Conservation (phyloP, 2,888 invertebrate species). For the Temnothorax rugatulus region DNA sequence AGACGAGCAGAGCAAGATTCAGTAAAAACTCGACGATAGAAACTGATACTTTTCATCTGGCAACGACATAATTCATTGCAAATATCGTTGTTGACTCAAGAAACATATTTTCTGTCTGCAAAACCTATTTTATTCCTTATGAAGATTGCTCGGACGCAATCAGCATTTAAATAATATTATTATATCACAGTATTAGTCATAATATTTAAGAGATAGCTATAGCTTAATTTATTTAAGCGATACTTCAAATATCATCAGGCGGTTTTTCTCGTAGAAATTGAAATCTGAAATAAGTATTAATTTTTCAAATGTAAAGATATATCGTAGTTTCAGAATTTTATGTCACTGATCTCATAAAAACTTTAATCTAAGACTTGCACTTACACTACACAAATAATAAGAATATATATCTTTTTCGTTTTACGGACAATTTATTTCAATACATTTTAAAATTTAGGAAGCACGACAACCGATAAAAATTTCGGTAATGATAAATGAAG, state of each 20-base stretch:
- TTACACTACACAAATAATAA: not conserved
- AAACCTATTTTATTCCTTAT: conserved; percentile 6
- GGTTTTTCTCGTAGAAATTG: not conserved
- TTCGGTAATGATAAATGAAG: not conserved
- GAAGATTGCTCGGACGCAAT: not conserved
- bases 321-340: not conserved
- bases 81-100: not conserved
- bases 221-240: not conserved
- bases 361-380: not conserved
- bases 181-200: not conserved
- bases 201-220: not conserved
- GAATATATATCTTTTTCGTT: not conserved
- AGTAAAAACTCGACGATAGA: not conserved
- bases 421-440: not conserved
- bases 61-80: not conserved
- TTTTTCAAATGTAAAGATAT: not conserved
- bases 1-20: conserved; percentile 26
- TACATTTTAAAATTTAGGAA: not conserved
- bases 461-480: not conserved
- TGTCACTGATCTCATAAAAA: not conserved
- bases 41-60: conserved; percentile 4
- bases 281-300: not conserved
- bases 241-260: not conserved
- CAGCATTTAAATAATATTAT: not conserved
- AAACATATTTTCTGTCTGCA: not conserved